A percentile compares a stretch with the other conserved stretches of the same genome.
These are phyloP conservation scores for Rhabditophanes sp. DNA, from an alignment of 2,888 invertebrate genomes.

Conservation along the genomic window DNA sequence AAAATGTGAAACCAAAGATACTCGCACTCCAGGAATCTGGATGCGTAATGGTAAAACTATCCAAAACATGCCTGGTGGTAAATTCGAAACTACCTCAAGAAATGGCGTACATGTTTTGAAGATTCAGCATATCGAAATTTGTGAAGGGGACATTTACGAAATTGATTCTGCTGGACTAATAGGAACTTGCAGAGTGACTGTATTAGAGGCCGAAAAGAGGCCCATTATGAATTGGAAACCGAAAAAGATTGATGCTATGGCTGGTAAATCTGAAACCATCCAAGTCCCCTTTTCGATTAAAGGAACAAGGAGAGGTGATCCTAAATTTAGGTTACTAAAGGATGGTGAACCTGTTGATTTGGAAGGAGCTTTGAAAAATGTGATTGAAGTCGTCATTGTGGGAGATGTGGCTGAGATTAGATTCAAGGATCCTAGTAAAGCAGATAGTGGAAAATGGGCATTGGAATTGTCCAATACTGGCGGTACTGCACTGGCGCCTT, in stretches of 20 bases:
- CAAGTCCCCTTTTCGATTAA: constrained; percentile 20
- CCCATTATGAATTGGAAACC: constrained; percentile 71
- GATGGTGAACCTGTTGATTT: constrained; percentile 61
- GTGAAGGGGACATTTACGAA: constrained; percentile 48
- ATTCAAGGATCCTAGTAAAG: constrained; percentile 65
- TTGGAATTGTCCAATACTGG: constrained; percentile 78
- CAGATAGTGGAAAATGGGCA: constrained; percentile 71
- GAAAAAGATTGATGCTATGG: constrained; percentile 73
- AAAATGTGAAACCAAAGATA: constrained; percentile 68
- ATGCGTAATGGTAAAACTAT: constrained; percentile 79
- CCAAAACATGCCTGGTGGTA: constrained; percentile 50
- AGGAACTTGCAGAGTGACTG: constrained; percentile 33
- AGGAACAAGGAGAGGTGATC: constrained; percentile 38
- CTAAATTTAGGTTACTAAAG: constrained; percentile 67
- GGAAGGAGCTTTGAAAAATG: constrained; percentile 52
- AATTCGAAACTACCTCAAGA: constrained; percentile 43
- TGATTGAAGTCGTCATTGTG: constrained; percentile 64
- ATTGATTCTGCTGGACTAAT: constrained; percentile 47
- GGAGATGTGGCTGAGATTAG: constrained; percentile 78
- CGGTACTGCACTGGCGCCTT: constrained; percentile 56
- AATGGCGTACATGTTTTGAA: constrained; percentile 83
- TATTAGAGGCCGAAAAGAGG: constrained; percentile 60
- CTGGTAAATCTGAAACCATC: constrained; percentile 64
- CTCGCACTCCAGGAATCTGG: constrained; percentile 85
- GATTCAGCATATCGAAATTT: constrained; percentile 50